Evolutionary conservation across 2,888 invertebrate species (phyloP).

Genomic region (Chrysomela aeneicollis): DNA sequence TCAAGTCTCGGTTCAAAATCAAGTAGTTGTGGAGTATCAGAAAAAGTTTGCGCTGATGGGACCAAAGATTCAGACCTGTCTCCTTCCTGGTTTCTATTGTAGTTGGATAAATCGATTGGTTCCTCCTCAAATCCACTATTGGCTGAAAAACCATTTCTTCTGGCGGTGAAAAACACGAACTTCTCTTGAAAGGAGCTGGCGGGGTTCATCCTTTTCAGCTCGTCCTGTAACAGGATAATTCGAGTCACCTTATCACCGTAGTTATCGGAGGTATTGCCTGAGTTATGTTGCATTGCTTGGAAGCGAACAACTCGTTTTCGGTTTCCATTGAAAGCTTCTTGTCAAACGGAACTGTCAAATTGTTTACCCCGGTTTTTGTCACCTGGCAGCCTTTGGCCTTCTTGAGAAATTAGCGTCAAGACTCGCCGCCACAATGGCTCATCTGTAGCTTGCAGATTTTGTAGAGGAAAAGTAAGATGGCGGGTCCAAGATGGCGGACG

Average conservation of each 20-base stretch:
- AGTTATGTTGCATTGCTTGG: slow-evolving; percentile 39
- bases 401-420: too few species aligned
- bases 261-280: slow-evolving; percentile 21
- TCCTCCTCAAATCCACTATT: slow-evolving; percentile 27
- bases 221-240: neutral
- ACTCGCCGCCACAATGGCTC: too few species aligned
- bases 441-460: too few species aligned
- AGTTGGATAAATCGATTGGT: slow-evolving; percentile 40
- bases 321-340: slow-evolving; percentile 46
- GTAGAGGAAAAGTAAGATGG: too few species aligned
- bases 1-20: slow-evolving; percentile 11
- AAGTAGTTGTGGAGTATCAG: neutral
- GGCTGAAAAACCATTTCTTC: neutral
- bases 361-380: neutral
- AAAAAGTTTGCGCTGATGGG: neutral
- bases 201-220: neutral
- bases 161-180: neutral
- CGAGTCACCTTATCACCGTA: neutral
- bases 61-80: neutral
- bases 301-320: slow-evolving; percentile 37
- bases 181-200: neutral
- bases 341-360: slow-evolving; percentile 30
- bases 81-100: neutral
- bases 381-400: neutral
- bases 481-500: too few species aligned